Base-by-base conservation (phyloP, 2,113 vertebrate genomes). In the Condylura cristata region DNA sequence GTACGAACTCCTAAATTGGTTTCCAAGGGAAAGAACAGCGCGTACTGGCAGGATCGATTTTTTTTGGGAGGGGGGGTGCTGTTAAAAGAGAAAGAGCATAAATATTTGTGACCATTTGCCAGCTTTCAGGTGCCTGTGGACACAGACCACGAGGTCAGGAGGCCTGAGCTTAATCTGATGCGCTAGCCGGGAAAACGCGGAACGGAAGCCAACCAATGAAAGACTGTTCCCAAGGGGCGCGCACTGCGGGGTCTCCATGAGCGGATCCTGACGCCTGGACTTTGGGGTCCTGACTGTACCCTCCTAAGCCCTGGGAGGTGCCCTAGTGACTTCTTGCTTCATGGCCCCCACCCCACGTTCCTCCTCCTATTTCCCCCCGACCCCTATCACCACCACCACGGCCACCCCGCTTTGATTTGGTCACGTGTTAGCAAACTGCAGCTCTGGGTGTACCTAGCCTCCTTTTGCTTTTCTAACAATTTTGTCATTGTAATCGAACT, bases 61-160 rank as follows among this genome's bases (percentile, higher is more conserved):
- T 70, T 60, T 71, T 79, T 65, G 2, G 53, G 53, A 6, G 53
- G 53, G 20, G 20, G 53, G n/a, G 8, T 87, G 71, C 34, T 68
- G 53, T 83, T 82, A 56, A 79, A 80, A 89, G 44, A 79, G 71
- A 58, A 44, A 46, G 14, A 44, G 53, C 30, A 66, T 51, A 66
- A 89, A 80, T 81, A 89, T 79, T 83, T 75, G 83, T 32, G 86
- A 76, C 71, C 81, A 61, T 68, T 95, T 92, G n/a, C 44, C 90
- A 85, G 71, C 17, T 37, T 10, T 8, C 58, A 3, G 34, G 44
- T 60, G 17, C 71, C 46, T 39, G 10, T 32, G 66, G 74, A 89
- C 56, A 84, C 68, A 68, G n/a, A 63, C 63, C 58, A 37, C 24
- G 10, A 1, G 30, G n/a, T 68, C 58, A 71, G 17, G 32, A 60